phyloP scores from a whole-genome alignment of 2,113 vertebrate species.

The Pan troglodytes region NHGRI_mPanTro3-v2.1_pri NC_072413.2:61364001-61364500 shows the following conservation, averaged over 20 bases:
- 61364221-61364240: neutral
- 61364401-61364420: neutral
- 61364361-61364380: neutral
- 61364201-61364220: neutral
- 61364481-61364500: neutral
- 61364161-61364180: constrained; percentile 72
- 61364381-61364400: neutral
- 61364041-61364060: neutral
- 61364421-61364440: neutral
- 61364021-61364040: neutral
- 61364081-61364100: neutral
- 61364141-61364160: neutral
- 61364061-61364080: neutral
- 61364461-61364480: neutral
- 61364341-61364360: neutral
- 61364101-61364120: no score
- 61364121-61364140: neutral
- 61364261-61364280: neutral
- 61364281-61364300: neutral
- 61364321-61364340: neutral
- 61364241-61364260: neutral
- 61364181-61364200: neutral
- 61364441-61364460: neutral
- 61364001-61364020: neutral
- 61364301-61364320: neutral